Base-by-base conservation (phyloP, 1,140 invertebrate genomes). In the Lepidotrigona ventralis region DNA sequence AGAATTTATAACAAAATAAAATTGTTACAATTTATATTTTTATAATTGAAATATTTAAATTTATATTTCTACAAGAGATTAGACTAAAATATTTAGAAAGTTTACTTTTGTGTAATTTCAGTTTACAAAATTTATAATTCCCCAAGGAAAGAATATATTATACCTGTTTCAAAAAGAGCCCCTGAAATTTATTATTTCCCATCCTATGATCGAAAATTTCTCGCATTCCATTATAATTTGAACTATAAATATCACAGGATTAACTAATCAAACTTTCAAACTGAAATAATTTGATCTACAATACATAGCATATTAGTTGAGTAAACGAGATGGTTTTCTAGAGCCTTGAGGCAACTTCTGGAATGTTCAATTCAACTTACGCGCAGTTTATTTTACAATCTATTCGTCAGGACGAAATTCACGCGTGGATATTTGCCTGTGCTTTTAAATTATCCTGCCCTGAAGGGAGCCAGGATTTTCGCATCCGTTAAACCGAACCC, bases 381-480 rank as follows among this genome's bases (percentile, higher is more conserved):
- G 15, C n/a, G 33, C 1, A 19, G 68, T 74, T 66, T 74, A 23
- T n/a, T 74, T 74, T 54, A 39, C 29, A 51, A 69, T 54, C 51
- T 9, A n/a, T 53, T 21, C 21, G 26, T 63, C 46, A 64, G 70
- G 9, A 54, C 1, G 70, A 63, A 81, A 33, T 46, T 66, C 26
- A n/a, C 29, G 29, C 11, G 46, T 29, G 29, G 74, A 74, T 74
- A 54, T 63, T 64, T 19, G 12, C 53, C 39, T 14, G 1, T 0
- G 21, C n/a, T 33, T 60, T 71, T 71, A 71, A 79, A 72, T 60
- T 79, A 71, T 79, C 71, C 54, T 19, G 29, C 5, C 11, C 39
- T 5, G 4, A 19, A 6, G 21, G 6, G 26, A 63, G 74, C 17
- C 23, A 33, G 68, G 19, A n/a, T 39, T 71, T 60, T 12, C 29